Base-by-base conservation (phyloP, 2,888 invertebrate species). In the Nymphalis urticae region DNA sequence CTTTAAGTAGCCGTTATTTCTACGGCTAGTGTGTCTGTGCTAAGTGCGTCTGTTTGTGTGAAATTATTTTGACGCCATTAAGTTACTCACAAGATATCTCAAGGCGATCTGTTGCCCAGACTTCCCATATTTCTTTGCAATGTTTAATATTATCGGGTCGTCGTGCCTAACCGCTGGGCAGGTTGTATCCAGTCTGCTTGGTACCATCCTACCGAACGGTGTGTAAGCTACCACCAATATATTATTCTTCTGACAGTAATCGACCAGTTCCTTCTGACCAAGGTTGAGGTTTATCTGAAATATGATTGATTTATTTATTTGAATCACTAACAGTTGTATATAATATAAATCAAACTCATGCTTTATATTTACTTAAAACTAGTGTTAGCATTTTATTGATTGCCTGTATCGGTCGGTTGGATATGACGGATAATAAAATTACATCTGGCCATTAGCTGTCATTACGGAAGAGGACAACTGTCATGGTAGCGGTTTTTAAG, bases 201-300 rank as follows among this genome's bases (percentile, higher is more conserved):
- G 93, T 0, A 94, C 93, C 75, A 91, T 84, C 2, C 93, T 88
- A 0, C 96, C 96, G 64, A 96, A 91, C 0, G 96, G 95, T 47
- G 95, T 94, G 82, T 95, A 96, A 0, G 88, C 96, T 70, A 90
- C 94, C 64, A 96, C 84, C 3, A 88, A 79, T 36, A 97, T 94
- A 16, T 88, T 89, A 17, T 94, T 87, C 2, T 92, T 80, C 58
- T 94, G 91, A 81, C 96, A 95, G 76, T 93, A 95, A 10, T 94
- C 86, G 0, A 95, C 94, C 48, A 96, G 80, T 51, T 95, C 94
- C 16, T 90, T 92, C 74, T 96, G 95, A 17, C 94, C 94, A 0
- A 96, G 87, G 79, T 95, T 95, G 0, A 96, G 93, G 80, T 96
- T 90, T 0, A 91, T 77, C 92, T 92, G 82, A 56, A 69, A 48